Evolutionary conservation across 2,113 vertebrate species (phyloP).

Genomic region (Cyphomyrus discorhynchus): DNA sequence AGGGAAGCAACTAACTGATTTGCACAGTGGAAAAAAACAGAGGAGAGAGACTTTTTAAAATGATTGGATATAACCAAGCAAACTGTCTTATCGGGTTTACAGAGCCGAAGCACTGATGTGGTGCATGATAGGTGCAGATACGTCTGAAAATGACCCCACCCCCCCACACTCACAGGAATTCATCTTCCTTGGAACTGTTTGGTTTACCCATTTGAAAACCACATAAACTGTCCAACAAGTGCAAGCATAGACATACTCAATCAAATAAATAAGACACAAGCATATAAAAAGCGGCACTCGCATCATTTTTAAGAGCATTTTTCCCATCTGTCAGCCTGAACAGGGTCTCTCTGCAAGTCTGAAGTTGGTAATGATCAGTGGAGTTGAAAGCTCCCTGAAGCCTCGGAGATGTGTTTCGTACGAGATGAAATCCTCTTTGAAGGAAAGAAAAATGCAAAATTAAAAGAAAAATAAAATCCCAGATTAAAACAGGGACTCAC

Average conservation of each 20-base stretch:
- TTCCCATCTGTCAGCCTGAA: background rate
- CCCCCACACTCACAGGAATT: background rate
- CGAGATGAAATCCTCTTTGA: conserved; percentile 25
- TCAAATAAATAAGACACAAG: background rate
- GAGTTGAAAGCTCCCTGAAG: conserved; percentile 9
- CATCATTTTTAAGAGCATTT: background rate
- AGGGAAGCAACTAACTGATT: background rate
- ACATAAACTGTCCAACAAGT: background rate
- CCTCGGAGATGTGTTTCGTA: background rate
- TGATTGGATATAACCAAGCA: background rate
- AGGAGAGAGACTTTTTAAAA: background rate
- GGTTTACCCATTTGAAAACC: background rate
- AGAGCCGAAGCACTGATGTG: background rate
- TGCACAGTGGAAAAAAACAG: background rate
- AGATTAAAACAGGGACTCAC: conserved; percentile 29
- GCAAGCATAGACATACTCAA: background rate
- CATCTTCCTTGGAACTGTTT: background rate
- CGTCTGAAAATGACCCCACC: background rate
- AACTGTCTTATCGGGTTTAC: background rate
- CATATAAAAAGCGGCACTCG: background rate
- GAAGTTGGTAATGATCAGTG: conserved; percentile 21
- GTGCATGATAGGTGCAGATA: background rate
- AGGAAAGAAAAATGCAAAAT: conserved; percentile 1
- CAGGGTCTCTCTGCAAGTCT: conserved; percentile 8
- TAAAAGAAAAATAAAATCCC: conserved; percentile 16